These are phyloP conservation scores for Catharus fuscescens DNA, from an alignment of 2,113 vertebrate genomes.

Conservation along the genomic window DNA sequence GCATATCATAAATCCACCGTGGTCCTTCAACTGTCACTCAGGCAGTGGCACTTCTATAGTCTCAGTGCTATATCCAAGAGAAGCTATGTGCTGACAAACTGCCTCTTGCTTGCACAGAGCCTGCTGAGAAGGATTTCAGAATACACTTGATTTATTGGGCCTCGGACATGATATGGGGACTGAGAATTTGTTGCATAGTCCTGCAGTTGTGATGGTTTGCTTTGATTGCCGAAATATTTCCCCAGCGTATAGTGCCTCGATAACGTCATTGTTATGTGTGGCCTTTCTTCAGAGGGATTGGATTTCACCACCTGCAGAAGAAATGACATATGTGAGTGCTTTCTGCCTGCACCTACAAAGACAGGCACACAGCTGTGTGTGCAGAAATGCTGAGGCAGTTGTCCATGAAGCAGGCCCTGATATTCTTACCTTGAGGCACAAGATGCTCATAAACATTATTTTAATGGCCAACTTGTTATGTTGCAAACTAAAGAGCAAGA, in stretches of 20 bases:
- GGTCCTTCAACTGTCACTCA: not conserved
- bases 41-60: not conserved
- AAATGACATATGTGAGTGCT: conserved; percentile 40
- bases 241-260: conserved; percentile 67
- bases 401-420: not conserved
- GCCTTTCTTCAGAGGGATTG: conserved; percentile 65
- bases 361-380: not conserved
- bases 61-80: not conserved
- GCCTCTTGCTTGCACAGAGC: conserved; percentile 76
- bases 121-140: conserved; percentile 96
- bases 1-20: not conserved
- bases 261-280: conserved; percentile 73
- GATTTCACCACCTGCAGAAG: conserved; percentile 87
- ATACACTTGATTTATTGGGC: conserved; percentile 92
- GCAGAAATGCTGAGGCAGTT: not conserved
- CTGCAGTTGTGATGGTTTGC: conserved; percentile 34
- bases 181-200: conserved; percentile 67
- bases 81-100: conserved; percentile 22
- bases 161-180: conserved; percentile 86
- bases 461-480: not conserved
- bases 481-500: not conserved
- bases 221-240: conserved; percentile 68
- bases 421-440: not conserved
- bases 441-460: not conserved
- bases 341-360: not conserved